phyloP scores from a whole-genome alignment of 2,113 vertebrate species.

The Etheostoma spectabile region DNA sequence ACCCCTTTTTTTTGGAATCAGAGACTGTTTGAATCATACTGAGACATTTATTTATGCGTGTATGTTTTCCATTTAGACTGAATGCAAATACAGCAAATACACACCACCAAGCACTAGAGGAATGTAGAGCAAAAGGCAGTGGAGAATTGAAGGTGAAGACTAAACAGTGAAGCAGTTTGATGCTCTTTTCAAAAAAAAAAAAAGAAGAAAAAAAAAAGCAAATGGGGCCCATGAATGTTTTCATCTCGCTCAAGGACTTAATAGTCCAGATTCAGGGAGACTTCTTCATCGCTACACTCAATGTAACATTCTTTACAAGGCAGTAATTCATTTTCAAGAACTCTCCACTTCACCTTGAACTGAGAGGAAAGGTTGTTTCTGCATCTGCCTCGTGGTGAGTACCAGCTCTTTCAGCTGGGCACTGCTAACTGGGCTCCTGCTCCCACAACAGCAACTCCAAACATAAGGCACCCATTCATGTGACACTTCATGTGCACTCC shows the following conservation, averaged over 20 bases:
- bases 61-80: slow-evolving; percentile 93
- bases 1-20: slow-evolving; percentile 36
- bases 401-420: slow-evolving; percentile 45
- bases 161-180: slow-evolving; percentile 83
- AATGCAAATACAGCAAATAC: slow-evolving; percentile 97
- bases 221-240: slow-evolving; percentile 32
- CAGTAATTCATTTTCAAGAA: slow-evolving; percentile 36
- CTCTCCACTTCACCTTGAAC: slow-evolving; percentile 38
- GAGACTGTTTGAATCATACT: slow-evolving; percentile 74
- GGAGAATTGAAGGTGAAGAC: slow-evolving; percentile 76
- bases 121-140: slow-evolving; percentile 80
- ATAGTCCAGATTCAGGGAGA: slow-evolving; percentile 12
- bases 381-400: slow-evolving; percentile 46
- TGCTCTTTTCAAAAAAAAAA: slow-evolving; percentile 48
- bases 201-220: background rate
- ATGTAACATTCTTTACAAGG: slow-evolving; percentile 46
- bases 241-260: background rate
- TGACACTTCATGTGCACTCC: slow-evolving; percentile 55
- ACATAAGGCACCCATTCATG: slow-evolving; percentile 76
- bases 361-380: slow-evolving; percentile 37
- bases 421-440: slow-evolving; percentile 36
- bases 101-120: slow-evolving; percentile 92
- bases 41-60: slow-evolving; percentile 91
- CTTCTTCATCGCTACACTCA: background rate
- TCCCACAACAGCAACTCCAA: slow-evolving; percentile 48